Evolutionary conservation across 1,140 invertebrate species (phyloP).

Genomic region (Pseudomyrmex flavicornis): DNA sequence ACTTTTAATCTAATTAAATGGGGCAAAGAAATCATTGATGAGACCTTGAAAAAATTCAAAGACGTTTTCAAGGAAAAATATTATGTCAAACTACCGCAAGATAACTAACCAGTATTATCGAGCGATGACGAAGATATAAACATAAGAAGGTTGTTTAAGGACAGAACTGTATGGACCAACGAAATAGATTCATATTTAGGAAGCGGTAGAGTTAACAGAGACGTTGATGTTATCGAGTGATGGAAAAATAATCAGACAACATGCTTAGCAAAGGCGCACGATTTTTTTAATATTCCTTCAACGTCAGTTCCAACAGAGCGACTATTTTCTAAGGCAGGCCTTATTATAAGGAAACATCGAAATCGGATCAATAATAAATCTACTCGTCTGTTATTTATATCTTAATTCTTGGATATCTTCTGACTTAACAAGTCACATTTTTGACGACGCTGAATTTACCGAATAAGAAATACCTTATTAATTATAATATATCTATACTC

Average conservation of each 20-base stretch:
- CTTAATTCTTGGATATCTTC: neutral
- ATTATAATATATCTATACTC: neutral
- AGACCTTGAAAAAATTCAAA: neutral
- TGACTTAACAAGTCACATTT: slow-evolving; percentile 4
- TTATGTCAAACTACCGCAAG: neutral
- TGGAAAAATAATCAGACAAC: neutral
- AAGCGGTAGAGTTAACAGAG: slow-evolving; percentile 3
- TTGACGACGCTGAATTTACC: neutral
- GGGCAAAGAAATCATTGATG: neutral
- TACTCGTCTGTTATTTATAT: neutral
- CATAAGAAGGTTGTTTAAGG: neutral
- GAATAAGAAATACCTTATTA: slow-evolving; percentile 6
- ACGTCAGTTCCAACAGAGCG: slow-evolving; percentile 16
- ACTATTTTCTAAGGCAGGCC: slow-evolving; percentile 17
- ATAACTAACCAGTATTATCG: neutral
- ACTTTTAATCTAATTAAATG: neutral
- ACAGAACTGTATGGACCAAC: neutral
- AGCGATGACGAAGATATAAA: slow-evolving; percentile 6
- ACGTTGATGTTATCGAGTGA: neutral
- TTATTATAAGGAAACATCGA: slow-evolving; percentile 8
- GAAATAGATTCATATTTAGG: slow-evolving; percentile 3
- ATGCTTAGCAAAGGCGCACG: neutral
- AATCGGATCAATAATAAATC: slow-evolving; percentile 13
- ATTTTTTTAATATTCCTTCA: slow-evolving; percentile 12
- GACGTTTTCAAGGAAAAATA: neutral